Base-by-base conservation (phyloP, 2,888 invertebrate genomes). In the Tachina fera region DNA sequence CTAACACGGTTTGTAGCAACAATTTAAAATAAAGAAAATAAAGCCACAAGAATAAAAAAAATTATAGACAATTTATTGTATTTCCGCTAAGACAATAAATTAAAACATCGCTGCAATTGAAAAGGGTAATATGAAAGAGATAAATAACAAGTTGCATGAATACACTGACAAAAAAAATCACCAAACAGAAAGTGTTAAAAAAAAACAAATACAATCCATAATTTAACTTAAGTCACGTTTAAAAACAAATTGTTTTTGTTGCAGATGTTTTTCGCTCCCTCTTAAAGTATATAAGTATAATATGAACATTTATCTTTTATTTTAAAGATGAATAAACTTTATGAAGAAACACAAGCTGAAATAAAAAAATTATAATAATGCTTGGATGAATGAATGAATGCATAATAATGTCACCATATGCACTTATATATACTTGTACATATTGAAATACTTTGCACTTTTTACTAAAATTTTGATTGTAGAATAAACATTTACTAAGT, bases 71-170 rank as follows among this genome's bases (percentile, higher is more conserved):
- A 70, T 71, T 79, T 79, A 71, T 58, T 71, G 63, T 61, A 71
- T 79, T 79, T 79, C 63, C 79, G 56, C 47, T 65, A 63, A 71
- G 71, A 79, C 65, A 63, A 71, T 58, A 68, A 77, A 77, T 77
- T 39, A 77, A 41, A 22, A 45, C 22, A 45, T 19, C 16, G 13
- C 13, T 43, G 6, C 41, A 49, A 47, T 19, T 11, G 39, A 19
- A 19, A 31, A 10, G 1, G 19, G 31, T 16, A 31, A 47, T 5
- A 43, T 14, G 6, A 60, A 10, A 19, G 39, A 41, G 2, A 49
- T 49, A 58, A 58, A 68, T 22, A 67, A 58, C 41, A 68, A 19
- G 9, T 60, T 77, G 14, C 58, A 49, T 65, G 16, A 39, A 31
- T 45, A 45, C 31, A 49, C 47, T n/a, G 31, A 67, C 22, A 31